Conservation (phyloP, 2,888 invertebrate species). For the Zhuqinia jingwanae region DNA sequence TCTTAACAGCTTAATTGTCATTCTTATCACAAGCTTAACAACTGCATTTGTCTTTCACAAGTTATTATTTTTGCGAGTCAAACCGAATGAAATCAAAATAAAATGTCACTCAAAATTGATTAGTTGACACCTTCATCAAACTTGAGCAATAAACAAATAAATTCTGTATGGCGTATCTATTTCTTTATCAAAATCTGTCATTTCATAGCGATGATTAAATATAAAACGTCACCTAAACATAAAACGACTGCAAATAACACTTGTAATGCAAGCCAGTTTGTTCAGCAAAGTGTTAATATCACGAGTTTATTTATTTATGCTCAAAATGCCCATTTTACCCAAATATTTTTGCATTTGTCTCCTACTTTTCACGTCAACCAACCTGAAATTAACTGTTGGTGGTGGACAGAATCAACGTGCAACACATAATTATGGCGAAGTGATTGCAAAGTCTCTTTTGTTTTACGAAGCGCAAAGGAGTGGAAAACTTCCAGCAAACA, state of each 20-base stretch:
- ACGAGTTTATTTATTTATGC: not conserved
- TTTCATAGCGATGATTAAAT: too few species aligned
- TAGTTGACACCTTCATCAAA: not conserved
- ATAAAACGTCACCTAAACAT: too few species aligned
- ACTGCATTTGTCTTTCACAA: too few species aligned
- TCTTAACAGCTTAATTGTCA: not conserved
- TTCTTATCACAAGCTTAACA: not conserved
- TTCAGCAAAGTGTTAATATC: too few species aligned
- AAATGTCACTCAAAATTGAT: not conserved
- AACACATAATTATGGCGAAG: slow-evolving; percentile 82
- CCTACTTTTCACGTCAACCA: not conserved
- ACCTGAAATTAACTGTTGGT: not conserved
- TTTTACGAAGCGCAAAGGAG: slow-evolving; percentile 84
- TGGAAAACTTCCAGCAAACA: slow-evolving; percentile 82
- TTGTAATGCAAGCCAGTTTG: too few species aligned
- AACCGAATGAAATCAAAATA: too few species aligned
- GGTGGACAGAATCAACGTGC: not conserved
- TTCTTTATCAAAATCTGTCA: too few species aligned
- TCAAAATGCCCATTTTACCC: not conserved
- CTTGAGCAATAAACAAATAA: not conserved
- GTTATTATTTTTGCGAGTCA: too few species aligned
- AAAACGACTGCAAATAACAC: too few species aligned
- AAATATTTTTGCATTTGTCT: not conserved
- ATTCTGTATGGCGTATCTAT: too few species aligned
- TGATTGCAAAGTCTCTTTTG: slow-evolving; percentile 82